Conservation (phyloP, 2,888 invertebrate genomes). For the Drosophila pseudotakahashii region DNA sequence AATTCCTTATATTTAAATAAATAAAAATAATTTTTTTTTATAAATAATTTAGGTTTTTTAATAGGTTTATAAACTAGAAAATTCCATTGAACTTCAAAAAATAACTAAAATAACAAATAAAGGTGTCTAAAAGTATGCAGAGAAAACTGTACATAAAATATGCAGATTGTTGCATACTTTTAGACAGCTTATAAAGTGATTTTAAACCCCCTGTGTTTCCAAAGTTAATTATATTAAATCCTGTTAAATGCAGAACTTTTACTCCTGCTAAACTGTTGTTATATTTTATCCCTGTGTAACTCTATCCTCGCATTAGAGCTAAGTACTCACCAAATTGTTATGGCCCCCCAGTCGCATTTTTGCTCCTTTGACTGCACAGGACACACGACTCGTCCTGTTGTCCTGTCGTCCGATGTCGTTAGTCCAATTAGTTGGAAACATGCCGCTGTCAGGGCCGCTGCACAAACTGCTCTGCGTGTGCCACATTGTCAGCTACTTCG, state of each 20-base stretch:
- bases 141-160: too few relatives aligned
- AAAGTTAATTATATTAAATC: not conserved
- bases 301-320: conserved; percentile 25
- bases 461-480: conserved; percentile 45
- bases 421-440: conserved; percentile 21
- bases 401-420: conserved; percentile 13
- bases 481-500: conserved; percentile 43
- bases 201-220: not conserved
- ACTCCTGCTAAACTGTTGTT: not conserved
- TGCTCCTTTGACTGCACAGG: conserved; percentile 7
- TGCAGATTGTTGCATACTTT: too few relatives aligned
- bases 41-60: too few relatives aligned
- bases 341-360: conserved; percentile 1
- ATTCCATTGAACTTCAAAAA: too few relatives aligned
- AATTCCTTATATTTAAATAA: too few relatives aligned
- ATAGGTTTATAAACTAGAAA: too few relatives aligned
- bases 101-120: not conserved
- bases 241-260: not conserved
- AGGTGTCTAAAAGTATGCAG: not conserved
- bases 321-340: conserved; percentile 41
- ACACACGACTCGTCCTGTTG: not conserved
- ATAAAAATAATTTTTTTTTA: too few relatives aligned
- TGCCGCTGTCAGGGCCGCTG: conserved; percentile 24
- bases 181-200: too few relatives aligned
- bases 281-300: conserved; percentile 7